phyloP scores from a whole-genome alignment of 2,888 invertebrate species.

The Arrhopalites spinosus region DNA sequence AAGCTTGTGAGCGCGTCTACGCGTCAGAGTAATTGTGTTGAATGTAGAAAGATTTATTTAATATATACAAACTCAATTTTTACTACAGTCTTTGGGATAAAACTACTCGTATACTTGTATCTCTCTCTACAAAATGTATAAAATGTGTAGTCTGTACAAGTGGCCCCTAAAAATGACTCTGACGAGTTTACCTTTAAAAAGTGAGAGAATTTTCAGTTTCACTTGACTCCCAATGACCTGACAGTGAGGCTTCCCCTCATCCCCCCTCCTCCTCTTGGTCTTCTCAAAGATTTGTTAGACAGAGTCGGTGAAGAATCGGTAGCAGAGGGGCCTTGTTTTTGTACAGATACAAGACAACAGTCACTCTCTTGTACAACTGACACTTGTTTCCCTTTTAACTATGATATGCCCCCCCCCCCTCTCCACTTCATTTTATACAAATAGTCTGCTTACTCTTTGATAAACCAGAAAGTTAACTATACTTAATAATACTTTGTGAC shows the following conservation, averaged over 20 bases:
- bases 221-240: conserved; percentile 40
- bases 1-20: conserved; percentile 26
- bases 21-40: conserved; percentile 4
- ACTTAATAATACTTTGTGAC: neutral
- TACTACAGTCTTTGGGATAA: conserved; percentile 6
- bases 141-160: conserved; percentile 13
- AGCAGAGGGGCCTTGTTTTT: too few relatives aligned
- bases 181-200: conserved; percentile 40
- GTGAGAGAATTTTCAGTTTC: conserved; percentile 36
- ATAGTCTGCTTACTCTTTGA: too few relatives aligned
- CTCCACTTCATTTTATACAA: too few relatives aligned
- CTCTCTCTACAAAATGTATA: too few relatives aligned
- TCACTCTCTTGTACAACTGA: neutral
- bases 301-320: too few relatives aligned
- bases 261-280: too few relatives aligned
- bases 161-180: conserved; percentile 22
- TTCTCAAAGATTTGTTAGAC: too few relatives aligned
- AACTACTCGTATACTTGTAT: too few relatives aligned
- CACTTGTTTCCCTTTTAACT: too few relatives aligned
- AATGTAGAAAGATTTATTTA: conserved; percentile 24
- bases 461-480: conserved; percentile 19
- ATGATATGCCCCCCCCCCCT: too few relatives aligned
- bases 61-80: neutral
- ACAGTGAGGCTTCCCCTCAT: conserved; percentile 18
- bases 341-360: neutral